phyloP scores from a whole-genome alignment of 2,797 vertebrate species.

The Tapera naevia region DNA sequence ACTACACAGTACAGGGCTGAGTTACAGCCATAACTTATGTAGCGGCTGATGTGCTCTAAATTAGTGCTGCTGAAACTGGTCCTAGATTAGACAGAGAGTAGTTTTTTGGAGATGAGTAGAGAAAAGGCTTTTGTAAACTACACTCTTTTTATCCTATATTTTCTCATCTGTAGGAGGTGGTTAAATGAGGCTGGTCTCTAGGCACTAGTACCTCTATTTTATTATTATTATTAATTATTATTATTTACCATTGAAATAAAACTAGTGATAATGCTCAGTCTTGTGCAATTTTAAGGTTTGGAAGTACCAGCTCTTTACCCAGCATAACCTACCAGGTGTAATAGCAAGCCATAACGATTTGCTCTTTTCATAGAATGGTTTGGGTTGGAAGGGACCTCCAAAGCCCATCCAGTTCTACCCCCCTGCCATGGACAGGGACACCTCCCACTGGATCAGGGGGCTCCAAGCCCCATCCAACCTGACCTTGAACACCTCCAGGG shows the following conservation, averaged over 20 bases:
- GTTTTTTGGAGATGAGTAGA: neutral
- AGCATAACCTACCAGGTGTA: neutral
- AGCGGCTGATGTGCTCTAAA: neutral
- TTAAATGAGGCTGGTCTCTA: neutral
- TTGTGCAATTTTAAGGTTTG: neutral
- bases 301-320: neutral
- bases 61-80: neutral
- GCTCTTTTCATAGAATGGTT: neutral
- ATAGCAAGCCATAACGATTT: neutral
- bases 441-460: no score
- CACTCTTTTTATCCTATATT: neutral
- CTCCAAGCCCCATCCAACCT: no score
- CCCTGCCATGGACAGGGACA: no score
- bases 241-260: neutral
- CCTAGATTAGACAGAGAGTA: neutral
- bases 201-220: neutral
- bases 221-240: neutral
- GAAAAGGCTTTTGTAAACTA: neutral
- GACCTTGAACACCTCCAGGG: no score
- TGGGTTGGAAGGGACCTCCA: no score
- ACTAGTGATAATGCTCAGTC: neutral
- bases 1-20: rapidly evolving
- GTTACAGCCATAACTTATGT: rapidly evolving
- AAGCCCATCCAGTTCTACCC: no score
- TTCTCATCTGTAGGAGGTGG: neutral